Evolutionary conservation across 2,113 vertebrate genomes (phyloP), one percentile per base, ranked within the genome.

Genomic region (Alligator sinensis): DNA sequence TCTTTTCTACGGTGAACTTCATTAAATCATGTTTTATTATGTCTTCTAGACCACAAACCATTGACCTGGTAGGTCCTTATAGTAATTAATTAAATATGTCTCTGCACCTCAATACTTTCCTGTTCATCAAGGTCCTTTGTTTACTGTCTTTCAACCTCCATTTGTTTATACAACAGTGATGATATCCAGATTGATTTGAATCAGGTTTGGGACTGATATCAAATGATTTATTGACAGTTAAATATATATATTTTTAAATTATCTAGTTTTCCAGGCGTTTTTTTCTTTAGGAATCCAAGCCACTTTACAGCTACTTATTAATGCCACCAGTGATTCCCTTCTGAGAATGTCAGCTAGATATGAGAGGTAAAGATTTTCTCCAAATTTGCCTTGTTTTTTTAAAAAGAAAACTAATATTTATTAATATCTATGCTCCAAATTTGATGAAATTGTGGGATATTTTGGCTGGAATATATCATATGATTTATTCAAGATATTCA

Each of bases 11-110:
- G 19, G 13, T 89, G 63, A 86, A 66, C 83, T 85, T 77, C 82
- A 77, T 95, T 90, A 91, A 77, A 17, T 24, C 89, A 87, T 95
- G 81, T 75, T 91, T 91, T 94, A 47, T 60, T 83, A 60, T 84
- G 13, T 58, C 94, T 55, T 19, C 28, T 64, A 81, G 81, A 75
- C 91, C 0, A 0, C 74, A 87, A 61, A 70, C 25, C 19, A n/a
- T 12, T 89, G 74, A 77, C 59, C 70, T 80, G 7, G n/a, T 9
- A n/a, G 81, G 68, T 61, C 93, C 64, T 27, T 55, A 87, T 13
- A 47, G 34, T 6, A 72, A 12, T 6, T 21, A 10, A 38, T 72
- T 0, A 4, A 13, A 62, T 64, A 21, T 66, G 54, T 77, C 89
- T 91, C 5, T 1, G 18, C 10, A 24, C 7, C 28, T 4, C 17